Base-by-base conservation (phyloP, 2,888 invertebrate genomes). In the Erebia epiphron region DNA sequence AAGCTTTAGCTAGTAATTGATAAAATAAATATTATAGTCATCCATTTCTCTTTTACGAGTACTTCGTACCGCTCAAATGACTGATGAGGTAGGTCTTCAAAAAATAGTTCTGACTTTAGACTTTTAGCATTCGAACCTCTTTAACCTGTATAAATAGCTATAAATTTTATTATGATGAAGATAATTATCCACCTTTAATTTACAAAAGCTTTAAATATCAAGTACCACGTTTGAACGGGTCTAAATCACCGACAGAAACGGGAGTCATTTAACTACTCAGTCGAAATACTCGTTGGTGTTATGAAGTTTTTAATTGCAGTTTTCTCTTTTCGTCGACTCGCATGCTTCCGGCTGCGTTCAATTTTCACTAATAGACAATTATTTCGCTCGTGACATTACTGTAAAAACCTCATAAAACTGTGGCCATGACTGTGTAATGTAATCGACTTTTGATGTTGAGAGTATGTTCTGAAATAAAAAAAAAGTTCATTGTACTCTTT, bases 241-340 rank as follows among this genome's bases (percentile, higher is more conserved):
- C 56, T 8, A 73, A 69, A 26, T n/a, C 54, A 67, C 14, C 14
- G n/a, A 64, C 68, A 64, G 35, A 70, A 67, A 70, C 61, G 50
- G 11, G 57, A 72, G 46, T 54, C 41, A 57, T 56, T 50, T 62
- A 49, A 50, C 67, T 64, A 69, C 73, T 73, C 69, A 73, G 73
- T 72, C 74, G 66, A 71, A 73, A 75, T 70, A 74, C 73, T 69
- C 71, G 68, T 75, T 75, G 75, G 69, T 76, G 74, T 76, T 76
- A 77, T 78, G 76, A 78, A 78, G 78, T 78, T 78, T 79, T 78
- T 77, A 79, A 79, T 79, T 78, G 78, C 76, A 70, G 75, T 75
- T 74, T 77, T 74, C 75, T 73, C 75, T 76, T 78, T 77, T 75
- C 73, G 77, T 77, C 73, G 78, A 77, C 73, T 75, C 71, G 67